These are phyloP conservation scores for Coreoperca whiteheadi DNA, from an alignment of 2,113 vertebrate species.

Conservation along the genomic window DNA sequence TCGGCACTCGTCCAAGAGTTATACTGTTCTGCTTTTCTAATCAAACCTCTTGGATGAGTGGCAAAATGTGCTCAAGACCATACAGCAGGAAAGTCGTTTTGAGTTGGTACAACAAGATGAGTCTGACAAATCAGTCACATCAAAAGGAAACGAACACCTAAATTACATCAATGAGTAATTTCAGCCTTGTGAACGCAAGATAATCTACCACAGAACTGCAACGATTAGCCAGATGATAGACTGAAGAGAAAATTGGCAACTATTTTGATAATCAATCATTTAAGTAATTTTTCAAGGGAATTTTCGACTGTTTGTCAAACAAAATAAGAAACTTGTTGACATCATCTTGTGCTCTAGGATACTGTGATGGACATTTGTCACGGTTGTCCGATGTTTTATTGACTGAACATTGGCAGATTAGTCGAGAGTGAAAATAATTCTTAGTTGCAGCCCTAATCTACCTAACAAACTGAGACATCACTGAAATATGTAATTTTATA, in stretches of 20 bases:
- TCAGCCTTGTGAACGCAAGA: background rate
- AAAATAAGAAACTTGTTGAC: background rate
- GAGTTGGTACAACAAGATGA: background rate
- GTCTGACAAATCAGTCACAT: background rate
- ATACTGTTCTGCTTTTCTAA: background rate
- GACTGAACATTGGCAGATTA: background rate
- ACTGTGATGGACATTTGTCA: background rate
- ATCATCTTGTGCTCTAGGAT: background rate
- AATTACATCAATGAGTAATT: background rate
- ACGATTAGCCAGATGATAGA: background rate
- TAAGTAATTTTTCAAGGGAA: background rate
- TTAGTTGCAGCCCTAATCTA: background rate
- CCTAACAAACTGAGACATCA: background rate
- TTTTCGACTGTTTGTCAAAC: background rate
- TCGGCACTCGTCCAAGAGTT: background rate
- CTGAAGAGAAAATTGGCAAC: background rate
- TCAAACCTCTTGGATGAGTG: background rate
- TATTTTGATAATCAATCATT: background rate
- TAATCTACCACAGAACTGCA: background rate
- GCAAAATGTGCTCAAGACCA: background rate
- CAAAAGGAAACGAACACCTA: background rate
- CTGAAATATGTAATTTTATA: background rate
- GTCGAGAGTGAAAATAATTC: background rate
- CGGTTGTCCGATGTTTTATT: background rate
- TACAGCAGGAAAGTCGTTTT: background rate